A percentile compares a stretch with the other conserved stretches of the same genome.
Conservation (phyloP, 1,140 invertebrate species). For the Spodoptera frugiperda region DNA sequence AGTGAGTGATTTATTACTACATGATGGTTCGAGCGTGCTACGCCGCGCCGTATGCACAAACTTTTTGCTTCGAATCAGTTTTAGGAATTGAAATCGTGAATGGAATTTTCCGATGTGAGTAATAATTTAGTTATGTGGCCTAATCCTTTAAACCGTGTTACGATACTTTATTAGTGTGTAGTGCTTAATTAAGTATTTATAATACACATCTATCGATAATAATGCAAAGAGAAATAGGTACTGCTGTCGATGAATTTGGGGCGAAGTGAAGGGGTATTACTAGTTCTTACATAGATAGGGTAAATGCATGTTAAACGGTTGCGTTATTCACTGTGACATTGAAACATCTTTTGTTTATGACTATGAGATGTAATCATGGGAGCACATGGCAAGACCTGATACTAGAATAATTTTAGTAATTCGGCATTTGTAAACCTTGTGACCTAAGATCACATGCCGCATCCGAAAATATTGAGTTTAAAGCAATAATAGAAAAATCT, state of each 20-base stretch:
- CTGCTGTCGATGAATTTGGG: conserved; percentile 20
- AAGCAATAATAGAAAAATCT: conserved; percentile 55
- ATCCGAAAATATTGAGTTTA: conserved; percentile 59
- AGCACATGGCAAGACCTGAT: conserved; percentile 57
- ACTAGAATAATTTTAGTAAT: conserved; percentile 65
- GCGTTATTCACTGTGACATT: conserved; percentile 58
- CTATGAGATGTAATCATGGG: conserved; percentile 60
- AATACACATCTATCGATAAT: conserved; percentile 4
- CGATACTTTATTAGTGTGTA: conserved; percentile 1
- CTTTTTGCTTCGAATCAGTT: background rate
- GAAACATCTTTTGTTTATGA: conserved; percentile 58
- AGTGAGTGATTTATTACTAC: background rate
- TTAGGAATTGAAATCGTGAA: background rate
- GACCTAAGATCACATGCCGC: conserved; percentile 56
- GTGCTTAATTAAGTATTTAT: conserved; percentile 1
- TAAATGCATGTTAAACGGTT: conserved; percentile 34
- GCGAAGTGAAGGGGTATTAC: conserved; percentile 13
- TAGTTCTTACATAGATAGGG: conserved; percentile 19
- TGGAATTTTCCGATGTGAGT: background rate
- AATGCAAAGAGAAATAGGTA: conserved; percentile 21
- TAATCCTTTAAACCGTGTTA: background rate
- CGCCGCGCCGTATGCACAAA: background rate
- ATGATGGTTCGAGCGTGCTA: background rate
- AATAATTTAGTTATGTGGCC: background rate
- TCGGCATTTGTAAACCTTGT: conserved; percentile 66